Evolutionary conservation across 2,113 vertebrate species (phyloP).

Genomic region (Holacanthus passer): DNA sequence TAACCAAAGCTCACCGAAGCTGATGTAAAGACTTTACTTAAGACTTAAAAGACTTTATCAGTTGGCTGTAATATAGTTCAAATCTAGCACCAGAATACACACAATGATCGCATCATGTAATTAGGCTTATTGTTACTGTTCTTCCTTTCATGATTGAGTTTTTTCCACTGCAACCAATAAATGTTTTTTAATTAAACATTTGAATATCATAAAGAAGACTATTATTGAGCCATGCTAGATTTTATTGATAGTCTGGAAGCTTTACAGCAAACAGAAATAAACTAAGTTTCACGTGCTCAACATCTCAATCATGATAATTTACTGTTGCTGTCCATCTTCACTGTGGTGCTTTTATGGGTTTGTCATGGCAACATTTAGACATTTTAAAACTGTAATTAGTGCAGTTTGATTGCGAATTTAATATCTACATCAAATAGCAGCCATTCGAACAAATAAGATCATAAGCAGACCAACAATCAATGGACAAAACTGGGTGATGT

Average conservation of each 20-base stretch:
- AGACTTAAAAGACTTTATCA: no score
- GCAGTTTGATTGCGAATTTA: neutral
- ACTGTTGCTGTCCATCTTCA: no score
- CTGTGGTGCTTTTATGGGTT: neutral
- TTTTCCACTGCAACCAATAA: neutral
- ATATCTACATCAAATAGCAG: neutral
- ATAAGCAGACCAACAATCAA: neutral
- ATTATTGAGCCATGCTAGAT: neutral
- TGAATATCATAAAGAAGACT: neutral
- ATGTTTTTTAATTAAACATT: neutral
- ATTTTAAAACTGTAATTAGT: neutral
- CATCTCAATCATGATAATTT: neutral
- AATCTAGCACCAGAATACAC: no score
- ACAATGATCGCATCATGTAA: no score
- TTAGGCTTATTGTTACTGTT: no score
- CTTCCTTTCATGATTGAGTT: no score
- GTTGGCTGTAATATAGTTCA: no score
- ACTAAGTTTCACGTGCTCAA: neutral
- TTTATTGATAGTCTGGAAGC: neutral
- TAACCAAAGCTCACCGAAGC: neutral
- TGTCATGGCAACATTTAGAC: neutral
- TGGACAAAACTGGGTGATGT: neutral
- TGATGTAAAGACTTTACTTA: no score
- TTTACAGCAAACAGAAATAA: conserved; percentile 6
- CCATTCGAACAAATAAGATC: neutral